phyloP scores from a whole-genome alignment of 2,113 vertebrate species.

The Collichthys lucidus region DNA sequence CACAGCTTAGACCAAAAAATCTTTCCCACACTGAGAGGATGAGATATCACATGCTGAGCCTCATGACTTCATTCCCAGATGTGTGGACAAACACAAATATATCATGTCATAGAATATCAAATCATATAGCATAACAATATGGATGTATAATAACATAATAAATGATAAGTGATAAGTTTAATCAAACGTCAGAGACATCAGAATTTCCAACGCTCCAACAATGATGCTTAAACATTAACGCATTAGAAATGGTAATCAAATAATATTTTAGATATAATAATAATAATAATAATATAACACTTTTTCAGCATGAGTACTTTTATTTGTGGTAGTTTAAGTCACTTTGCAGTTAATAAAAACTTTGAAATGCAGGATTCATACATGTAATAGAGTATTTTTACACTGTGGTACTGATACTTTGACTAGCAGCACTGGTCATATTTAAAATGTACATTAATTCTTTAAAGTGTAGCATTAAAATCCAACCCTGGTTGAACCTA shows the following conservation, averaged over 20 bases:
- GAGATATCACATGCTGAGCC: not conserved
- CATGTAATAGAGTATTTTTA: too few relatives aligned
- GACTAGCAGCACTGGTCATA: not conserved
- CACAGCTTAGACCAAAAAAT: constrained; percentile 27
- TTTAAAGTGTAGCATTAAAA: not conserved
- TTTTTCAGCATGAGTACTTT: not conserved
- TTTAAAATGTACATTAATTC: not conserved
- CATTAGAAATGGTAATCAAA: too few relatives aligned
- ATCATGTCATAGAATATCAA: too few relatives aligned
- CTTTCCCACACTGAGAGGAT: not conserved
- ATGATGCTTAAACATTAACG: too few relatives aligned
- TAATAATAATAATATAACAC: too few relatives aligned
- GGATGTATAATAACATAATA: too few relatives aligned
- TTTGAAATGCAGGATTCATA: too few relatives aligned
- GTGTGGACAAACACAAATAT: not conserved
- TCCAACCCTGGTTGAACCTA: not conserved
- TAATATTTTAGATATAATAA: too few relatives aligned
- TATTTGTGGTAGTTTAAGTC: not conserved
- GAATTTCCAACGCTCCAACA: not conserved
- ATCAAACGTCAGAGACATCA: not conserved
- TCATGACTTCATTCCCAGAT: not conserved
- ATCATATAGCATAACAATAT: too few relatives aligned
- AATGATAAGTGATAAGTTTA: too few relatives aligned
- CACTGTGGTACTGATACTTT: not conserved
- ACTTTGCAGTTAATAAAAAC: too few relatives aligned